Percentiles rank a stretch among this genome's conserved stretches.
phyloP scores from a whole-genome alignment of 2,888 invertebrate species.

The Dicyrtoma fusca region DNA sequence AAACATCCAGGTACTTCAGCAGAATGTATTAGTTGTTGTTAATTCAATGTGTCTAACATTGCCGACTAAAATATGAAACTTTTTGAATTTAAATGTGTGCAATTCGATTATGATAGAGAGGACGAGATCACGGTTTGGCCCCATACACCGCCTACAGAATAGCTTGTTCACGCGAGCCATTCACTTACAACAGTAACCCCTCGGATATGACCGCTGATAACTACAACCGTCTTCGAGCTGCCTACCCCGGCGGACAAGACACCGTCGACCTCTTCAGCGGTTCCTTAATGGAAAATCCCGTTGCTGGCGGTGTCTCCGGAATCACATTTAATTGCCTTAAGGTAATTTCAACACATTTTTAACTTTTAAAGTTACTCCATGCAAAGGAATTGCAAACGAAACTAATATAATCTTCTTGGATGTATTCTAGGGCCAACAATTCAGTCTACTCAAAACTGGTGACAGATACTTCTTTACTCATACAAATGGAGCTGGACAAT shows the following conservation, averaged over 20 bases:
- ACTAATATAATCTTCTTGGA: neutral
- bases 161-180: neutral
- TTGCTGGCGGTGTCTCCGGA: conserved; percentile 45
- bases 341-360: no score
- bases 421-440: conserved; percentile 44
- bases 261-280: conserved; percentile 53
- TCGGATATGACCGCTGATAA: conserved; percentile 27
- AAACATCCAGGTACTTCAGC: conserved; percentile 50
- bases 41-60: no score
- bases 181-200: conserved; percentile 51
- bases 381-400: neutral
- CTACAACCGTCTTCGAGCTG: conserved; percentile 31
- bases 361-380: no score
- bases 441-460: conserved; percentile 45
- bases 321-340: conserved; percentile 52
- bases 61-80: no score
- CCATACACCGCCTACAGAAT: conserved; percentile 28
- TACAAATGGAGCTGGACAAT: conserved; percentile 35
- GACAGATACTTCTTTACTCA: conserved; percentile 55
- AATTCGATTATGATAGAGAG: conserved; percentile 36
- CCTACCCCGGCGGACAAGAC: conserved; percentile 40
- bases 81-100: neutral
- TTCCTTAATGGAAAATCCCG: conserved; percentile 45
- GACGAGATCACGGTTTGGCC: conserved; percentile 40
- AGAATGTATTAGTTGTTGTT: no score